Evolutionary conservation across 2,797 vertebrate genomes (phyloP).

Genomic region (Anomalospiza imberbis): DNA sequence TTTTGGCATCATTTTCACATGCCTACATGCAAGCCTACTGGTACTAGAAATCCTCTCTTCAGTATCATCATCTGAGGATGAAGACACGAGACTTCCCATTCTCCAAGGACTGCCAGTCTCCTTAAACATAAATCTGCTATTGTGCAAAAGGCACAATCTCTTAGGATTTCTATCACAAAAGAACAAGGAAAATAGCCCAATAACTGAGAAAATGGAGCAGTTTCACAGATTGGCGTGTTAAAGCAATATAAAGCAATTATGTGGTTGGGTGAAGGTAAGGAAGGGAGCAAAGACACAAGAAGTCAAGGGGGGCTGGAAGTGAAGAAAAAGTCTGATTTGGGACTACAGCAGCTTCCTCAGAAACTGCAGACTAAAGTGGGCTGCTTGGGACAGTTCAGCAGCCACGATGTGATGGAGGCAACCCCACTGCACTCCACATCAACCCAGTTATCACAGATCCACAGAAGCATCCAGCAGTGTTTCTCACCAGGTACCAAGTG

Average conservation of each 20-base stretch:
- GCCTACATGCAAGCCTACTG: slow-evolving; percentile 25
- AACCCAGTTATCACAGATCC: not conserved
- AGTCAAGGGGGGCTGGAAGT: slow-evolving; percentile 37
- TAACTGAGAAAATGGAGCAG: slow-evolving; percentile 47
- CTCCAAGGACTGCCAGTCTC: slow-evolving; percentile 56
- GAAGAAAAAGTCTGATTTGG: slow-evolving; percentile 36
- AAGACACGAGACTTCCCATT: slow-evolving; percentile 49
- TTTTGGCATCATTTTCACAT: slow-evolving; percentile 45
- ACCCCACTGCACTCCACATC: not conserved
- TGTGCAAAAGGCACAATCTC: slow-evolving; percentile 51
- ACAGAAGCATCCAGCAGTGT: not conserved
- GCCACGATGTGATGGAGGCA: not conserved
- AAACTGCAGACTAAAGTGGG: not conserved
- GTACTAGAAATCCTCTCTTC: slow-evolving; percentile 54
- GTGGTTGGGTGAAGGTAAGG: slow-evolving; percentile 65
- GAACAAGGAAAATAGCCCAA: slow-evolving; percentile 45
- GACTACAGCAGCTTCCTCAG: slow-evolving; percentile 18
- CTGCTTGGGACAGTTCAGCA: not conserved
- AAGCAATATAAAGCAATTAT: slow-evolving; percentile 63
- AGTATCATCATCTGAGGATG: slow-evolving; percentile 33
- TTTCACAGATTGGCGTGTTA: slow-evolving; percentile 52
- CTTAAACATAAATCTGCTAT: slow-evolving; percentile 63
- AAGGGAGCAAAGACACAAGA: slow-evolving; percentile 42
- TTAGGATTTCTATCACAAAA: slow-evolving; percentile 34
- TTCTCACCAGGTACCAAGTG: not conserved